Evolutionary conservation across 1,140 invertebrate species (phyloP), one percentile per base, ranked within the genome.

Genomic region (Drosophila mauritiana): DNA sequence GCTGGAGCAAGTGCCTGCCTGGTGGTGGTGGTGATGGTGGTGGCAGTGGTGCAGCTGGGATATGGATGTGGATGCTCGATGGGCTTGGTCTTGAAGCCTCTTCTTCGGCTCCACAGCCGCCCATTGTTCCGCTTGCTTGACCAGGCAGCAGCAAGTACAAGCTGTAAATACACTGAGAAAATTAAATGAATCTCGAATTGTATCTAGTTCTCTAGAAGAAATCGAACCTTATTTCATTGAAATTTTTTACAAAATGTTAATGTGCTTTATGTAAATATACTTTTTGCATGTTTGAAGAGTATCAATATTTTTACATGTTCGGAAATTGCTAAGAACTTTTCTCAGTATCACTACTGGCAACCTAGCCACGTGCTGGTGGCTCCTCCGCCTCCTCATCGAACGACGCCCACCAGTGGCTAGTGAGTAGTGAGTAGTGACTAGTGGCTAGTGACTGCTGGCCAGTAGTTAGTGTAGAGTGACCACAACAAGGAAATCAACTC

Each of bases 401-500:
- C 42, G 7, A 69, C 67, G 67, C 67, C 67, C 64, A 75, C 73
- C 46, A 48, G 54, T 27, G 63, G 52, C 20, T 37, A 34, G 48
- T 51, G 48, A 12, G 1, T 25, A 46, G 11, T 25, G 4, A n/a
- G 0, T 25, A 25, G 20, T 25, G 10, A n/a, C n/a, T 49, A n/a
- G 36, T 61, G 17, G 43, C 13, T 6, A 36, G 43, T 46, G 48
- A 6, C 7, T 34, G 37, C 43, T 67, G 52, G 31, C n/a, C 6
- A 67, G 31, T 59, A 49, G 17, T 42, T 53, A 70, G 53, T 39
- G 68, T 25, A 56, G 25, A 73, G 57, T 73, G 57, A 63, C 70
- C 58, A 74, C 59, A 75, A 65, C 73, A 74, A 74, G 72, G 72
- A 74, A 74, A 74, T 74, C 73, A 74, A 57, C 59, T 56, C 15